A percentile compares a stretch with the other conserved stretches of the same genome.
These are phyloP conservation scores for Anthopleura xanthogrammica DNA, from an alignment of 92 coral and sea anemone species.

Conservation along the genomic window DNA sequence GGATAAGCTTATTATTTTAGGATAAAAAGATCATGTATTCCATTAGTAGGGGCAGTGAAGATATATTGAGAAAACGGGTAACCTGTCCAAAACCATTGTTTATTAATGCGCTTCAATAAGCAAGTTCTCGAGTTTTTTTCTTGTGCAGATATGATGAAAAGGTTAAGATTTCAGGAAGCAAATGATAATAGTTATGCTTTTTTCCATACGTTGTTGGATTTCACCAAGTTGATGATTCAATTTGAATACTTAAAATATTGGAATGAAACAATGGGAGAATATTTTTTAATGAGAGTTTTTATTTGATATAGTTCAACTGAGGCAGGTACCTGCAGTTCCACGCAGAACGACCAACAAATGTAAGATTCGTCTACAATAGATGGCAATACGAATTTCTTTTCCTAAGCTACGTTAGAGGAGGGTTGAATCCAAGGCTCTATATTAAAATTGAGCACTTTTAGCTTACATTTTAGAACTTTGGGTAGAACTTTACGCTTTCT, in stretches of 20 bases:
- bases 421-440: no score
- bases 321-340: no score
- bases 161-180: neutral
- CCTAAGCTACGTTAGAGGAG: no score
- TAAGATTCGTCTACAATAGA: no score
- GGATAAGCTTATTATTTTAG: neutral
- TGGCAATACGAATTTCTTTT: no score
- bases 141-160: neutral
- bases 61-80: constrained; percentile 2
- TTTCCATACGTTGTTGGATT: no score
- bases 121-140: neutral
- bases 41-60: neutral
- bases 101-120: constrained; percentile 7
- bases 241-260: no score
- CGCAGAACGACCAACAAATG: no score
- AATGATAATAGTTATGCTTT: neutral
- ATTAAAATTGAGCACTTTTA: neutral
- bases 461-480: neutral
- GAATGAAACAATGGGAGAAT: no score
- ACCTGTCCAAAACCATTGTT: constrained; percentile 15
- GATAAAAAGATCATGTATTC: neutral
- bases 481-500: neutral
- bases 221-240: no score
- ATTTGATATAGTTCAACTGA: no score
- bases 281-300: no score